Percentiles rank a stretch among this genome's conserved stretches.
These are phyloP conservation scores for Lepisosteus osseus DNA, from an alignment of 2,113 vertebrate genomes.

Conservation along the genomic window DNA sequence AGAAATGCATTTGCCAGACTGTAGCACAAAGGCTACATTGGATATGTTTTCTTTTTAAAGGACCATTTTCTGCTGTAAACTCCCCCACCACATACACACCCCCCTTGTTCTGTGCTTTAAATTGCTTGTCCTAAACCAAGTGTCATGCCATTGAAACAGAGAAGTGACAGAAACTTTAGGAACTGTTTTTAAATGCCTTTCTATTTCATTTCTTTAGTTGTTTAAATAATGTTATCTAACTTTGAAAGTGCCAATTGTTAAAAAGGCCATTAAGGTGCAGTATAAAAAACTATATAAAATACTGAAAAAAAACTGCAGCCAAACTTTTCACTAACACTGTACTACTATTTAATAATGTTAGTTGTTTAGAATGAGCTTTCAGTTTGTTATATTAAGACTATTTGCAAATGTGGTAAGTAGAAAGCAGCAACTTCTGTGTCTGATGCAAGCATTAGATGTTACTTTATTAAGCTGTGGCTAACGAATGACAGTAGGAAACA, in stretches of 20 bases:
- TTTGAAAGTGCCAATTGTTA: conserved; percentile 72
- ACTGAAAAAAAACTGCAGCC: conserved; percentile 48
- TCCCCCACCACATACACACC: too few species aligned
- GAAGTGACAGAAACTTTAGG: conserved; percentile 43
- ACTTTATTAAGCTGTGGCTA: conserved; percentile 83
- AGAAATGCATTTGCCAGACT: conserved; percentile 56
- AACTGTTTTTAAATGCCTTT: conserved; percentile 51
- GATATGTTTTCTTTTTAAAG: background rate
- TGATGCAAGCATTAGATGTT: conserved; percentile 76
- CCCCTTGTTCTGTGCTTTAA: conserved; percentile 8
- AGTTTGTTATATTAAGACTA: conserved; percentile 88
- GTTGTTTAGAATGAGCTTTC: conserved; percentile 82
- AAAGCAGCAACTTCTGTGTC: conserved; percentile 79
- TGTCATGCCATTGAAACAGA: conserved; percentile 24
- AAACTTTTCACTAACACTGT: conserved; percentile 75
- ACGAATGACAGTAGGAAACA: conserved; percentile 80
- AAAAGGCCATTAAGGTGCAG: conserved; percentile 65
- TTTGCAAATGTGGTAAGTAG: conserved; percentile 79
- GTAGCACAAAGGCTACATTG: conserved; percentile 42
- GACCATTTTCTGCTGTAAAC: too few species aligned
- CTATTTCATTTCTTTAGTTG: conserved; percentile 60
- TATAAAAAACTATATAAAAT: conserved; percentile 29
- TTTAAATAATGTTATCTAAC: conserved; percentile 68
- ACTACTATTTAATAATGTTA: conserved; percentile 78
- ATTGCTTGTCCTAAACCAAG: conserved; percentile 8